These are phyloP conservation scores for Papilio gigon DNA, from an alignment of 2,888 invertebrate genomes.

Conservation along the genomic window DNA sequence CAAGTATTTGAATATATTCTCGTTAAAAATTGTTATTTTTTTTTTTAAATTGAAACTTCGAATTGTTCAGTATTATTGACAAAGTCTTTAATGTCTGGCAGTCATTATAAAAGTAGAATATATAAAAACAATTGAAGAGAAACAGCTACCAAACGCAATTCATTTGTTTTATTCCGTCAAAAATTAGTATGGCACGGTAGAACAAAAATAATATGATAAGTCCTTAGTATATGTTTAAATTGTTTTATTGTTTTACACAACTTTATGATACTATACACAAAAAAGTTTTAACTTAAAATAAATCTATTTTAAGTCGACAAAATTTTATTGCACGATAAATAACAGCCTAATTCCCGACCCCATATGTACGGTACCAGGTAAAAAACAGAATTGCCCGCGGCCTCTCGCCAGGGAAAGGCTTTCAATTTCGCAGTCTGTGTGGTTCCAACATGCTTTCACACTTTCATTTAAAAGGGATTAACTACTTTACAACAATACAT, in stretches of 20 bases:
- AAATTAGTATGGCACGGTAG: too few species aligned
- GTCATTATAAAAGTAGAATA: too few species aligned
- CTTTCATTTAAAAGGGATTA: slow-evolving; percentile 58
- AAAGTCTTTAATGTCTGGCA: too few species aligned
- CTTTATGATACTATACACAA: background rate
- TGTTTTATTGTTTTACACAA: too few species aligned
- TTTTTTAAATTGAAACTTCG: too few species aligned
- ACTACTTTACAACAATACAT: slow-evolving; percentile 52
- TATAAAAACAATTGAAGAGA: too few species aligned
- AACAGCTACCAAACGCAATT: too few species aligned
- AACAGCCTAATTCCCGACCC: slow-evolving; percentile 58
- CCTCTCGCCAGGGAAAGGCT: slow-evolving; percentile 66
- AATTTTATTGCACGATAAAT: slow-evolving; percentile 32
- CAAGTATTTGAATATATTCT: slow-evolving; percentile 42
- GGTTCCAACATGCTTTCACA: slow-evolving; percentile 75
- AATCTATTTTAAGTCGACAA: slow-evolving; percentile 18
- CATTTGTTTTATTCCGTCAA: too few species aligned
- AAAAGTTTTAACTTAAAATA: slow-evolving; percentile 16
- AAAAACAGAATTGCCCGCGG: slow-evolving; percentile 55
- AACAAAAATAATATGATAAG: too few species aligned
- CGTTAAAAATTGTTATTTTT: slow-evolving; percentile 38
- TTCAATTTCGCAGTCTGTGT: slow-evolving; percentile 58
- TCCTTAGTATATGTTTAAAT: too few species aligned
- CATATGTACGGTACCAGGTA: slow-evolving; percentile 55
- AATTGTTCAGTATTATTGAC: too few species aligned